Conservation (phyloP, 1,140 invertebrate genomes). For the Leguminivora glycinivorella region DNA sequence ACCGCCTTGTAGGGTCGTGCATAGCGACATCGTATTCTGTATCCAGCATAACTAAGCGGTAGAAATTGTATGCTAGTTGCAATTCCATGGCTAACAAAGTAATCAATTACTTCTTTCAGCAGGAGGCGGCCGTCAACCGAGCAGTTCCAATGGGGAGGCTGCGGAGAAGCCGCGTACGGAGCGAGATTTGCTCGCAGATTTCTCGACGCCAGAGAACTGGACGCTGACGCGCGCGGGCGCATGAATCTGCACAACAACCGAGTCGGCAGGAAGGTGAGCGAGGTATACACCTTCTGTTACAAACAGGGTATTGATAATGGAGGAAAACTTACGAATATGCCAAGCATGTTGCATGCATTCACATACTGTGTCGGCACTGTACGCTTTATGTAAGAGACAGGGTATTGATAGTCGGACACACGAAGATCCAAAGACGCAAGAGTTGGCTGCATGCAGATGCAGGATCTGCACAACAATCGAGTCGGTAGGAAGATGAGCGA, state of each 20-base stretch:
- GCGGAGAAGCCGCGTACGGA: conserved; percentile 89
- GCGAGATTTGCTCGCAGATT: conserved; percentile 89
- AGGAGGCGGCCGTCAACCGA: conserved; percentile 53
- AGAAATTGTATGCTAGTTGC: too few species aligned
- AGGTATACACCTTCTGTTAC: conserved; percentile 44
- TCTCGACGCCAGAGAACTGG: conserved; percentile 90
- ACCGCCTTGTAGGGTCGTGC: too few species aligned
- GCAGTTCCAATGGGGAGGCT: conserved; percentile 88
- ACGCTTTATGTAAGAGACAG: too few species aligned
- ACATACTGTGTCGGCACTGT: too few species aligned
- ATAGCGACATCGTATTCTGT: too few species aligned
- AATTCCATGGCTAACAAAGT: neutral
- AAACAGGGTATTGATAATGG: neutral
- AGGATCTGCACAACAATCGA: conserved; percentile 98
- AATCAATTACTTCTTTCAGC: conserved; percentile 28
- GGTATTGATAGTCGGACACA: conserved; percentile 82
- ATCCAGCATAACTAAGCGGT: too few species aligned
- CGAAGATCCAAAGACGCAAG: too few species aligned
- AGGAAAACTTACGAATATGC: too few species aligned
- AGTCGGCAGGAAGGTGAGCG: conserved; percentile 92
- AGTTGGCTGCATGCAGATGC: conserved; percentile 86
- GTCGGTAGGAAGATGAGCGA: conserved; percentile 92
- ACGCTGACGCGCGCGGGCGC: conserved; percentile 90
- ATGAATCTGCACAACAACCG: conserved; percentile 99
- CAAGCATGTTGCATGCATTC: too few species aligned